These are phyloP conservation scores for Nyleta sp. DNA, from an alignment of 2,888 invertebrate species.

Conservation along the genomic window DNA sequence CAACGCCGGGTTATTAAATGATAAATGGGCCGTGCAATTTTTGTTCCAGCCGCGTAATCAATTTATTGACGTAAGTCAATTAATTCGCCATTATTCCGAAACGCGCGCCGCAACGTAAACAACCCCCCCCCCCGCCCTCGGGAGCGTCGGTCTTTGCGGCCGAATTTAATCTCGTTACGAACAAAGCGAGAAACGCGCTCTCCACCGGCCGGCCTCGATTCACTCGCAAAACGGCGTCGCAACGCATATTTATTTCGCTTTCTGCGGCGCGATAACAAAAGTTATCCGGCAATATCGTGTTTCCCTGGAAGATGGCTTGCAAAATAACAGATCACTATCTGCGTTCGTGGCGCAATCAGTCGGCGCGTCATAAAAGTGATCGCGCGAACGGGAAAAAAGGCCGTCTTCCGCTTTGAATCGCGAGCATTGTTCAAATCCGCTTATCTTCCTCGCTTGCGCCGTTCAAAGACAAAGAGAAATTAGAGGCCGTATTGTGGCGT, in stretches of 20 bases:
- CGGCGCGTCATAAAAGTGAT: constrained; percentile 43
- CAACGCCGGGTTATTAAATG: constrained; percentile 27
- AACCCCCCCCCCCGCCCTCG: not conserved
- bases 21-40: constrained; percentile 45
- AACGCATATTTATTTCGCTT: constrained; percentile 29
- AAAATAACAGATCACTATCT: constrained; percentile 37
- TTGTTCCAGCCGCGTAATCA: constrained; percentile 40
- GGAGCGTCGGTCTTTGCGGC: too few species aligned
- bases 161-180: constrained; percentile 30
- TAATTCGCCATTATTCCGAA: constrained; percentile 24
- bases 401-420: constrained; percentile 45
- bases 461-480: constrained; percentile 48
- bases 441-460: constrained; percentile 23
- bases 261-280: constrained; percentile 38
- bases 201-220: constrained; percentile 17
- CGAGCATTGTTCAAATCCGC: constrained; percentile 39
- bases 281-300: constrained; percentile 45
- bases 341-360: constrained; percentile 31
- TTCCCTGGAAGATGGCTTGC: constrained; percentile 37
- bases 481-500: constrained; percentile 17
- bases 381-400: too few species aligned
- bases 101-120: constrained; percentile 4
- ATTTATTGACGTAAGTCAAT: constrained; percentile 43
- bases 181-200: constrained; percentile 18
- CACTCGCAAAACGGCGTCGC: constrained; percentile 33